These are phyloP conservation scores for Acrobasis repandana DNA, from an alignment of 2,888 invertebrate species.

Conservation along the genomic window DNA sequence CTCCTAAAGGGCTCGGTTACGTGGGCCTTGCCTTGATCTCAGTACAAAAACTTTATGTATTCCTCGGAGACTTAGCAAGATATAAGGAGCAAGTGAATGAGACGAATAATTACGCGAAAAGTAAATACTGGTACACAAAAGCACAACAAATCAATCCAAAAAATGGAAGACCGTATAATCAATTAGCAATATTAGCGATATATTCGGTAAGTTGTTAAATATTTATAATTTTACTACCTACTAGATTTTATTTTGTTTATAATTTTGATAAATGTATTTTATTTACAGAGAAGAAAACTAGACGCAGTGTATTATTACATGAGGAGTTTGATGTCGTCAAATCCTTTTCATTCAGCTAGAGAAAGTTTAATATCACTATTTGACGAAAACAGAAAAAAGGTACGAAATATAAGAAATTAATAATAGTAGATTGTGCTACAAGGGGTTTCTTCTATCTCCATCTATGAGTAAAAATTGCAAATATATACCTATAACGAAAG, in stretches of 20 bases:
- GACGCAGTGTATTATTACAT: slow-evolving; percentile 99
- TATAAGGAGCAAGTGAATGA: slow-evolving; percentile 94
- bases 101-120: slow-evolving; percentile 89
- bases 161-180: slow-evolving; percentile 97
- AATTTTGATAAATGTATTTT: slow-evolving; percentile 27
- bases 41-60: slow-evolving; percentile 93
- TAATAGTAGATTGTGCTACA: too few relatives aligned
- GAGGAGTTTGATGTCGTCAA: slow-evolving; percentile 96
- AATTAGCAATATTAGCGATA: slow-evolving; percentile 94
- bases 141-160: slow-evolving; percentile 97
- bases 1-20: slow-evolving; percentile 85
- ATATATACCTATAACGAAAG: too few relatives aligned
- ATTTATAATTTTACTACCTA: slow-evolving; percentile 8
- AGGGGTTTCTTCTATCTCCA: too few relatives aligned
- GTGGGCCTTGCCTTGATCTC: slow-evolving; percentile 91
- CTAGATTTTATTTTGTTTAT: slow-evolving; percentile 13
- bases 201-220: slow-evolving; percentile 84
- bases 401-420: slow-evolving; percentile 52
- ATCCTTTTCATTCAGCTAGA: slow-evolving; percentile 95
- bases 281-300: slow-evolving; percentile 92
- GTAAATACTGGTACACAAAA: slow-evolving; percentile 93
- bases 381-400: slow-evolving; percentile 96
- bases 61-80: slow-evolving; percentile 95
- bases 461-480: too few relatives aligned
- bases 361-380: slow-evolving; percentile 94